These are phyloP conservation scores for Ryuthela nishihirai DNA, from an alignment of 2,888 invertebrate species.

Conservation along the genomic window DNA sequence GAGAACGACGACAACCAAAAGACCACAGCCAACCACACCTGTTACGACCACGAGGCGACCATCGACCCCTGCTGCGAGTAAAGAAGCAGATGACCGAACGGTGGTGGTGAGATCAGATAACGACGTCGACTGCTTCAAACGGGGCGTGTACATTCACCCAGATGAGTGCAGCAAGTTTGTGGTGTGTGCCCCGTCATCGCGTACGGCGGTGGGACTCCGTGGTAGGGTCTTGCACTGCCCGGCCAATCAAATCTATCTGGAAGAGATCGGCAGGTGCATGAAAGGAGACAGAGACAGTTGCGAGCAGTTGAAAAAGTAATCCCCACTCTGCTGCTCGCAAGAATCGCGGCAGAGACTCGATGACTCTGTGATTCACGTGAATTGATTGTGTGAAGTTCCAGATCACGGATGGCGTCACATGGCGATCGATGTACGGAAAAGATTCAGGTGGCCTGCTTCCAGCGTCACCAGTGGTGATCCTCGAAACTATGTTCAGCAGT, in stretches of 20 bases:
- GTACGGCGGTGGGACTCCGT: conserved; percentile 31
- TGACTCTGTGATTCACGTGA: too few species aligned
- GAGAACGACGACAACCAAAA: not conserved
- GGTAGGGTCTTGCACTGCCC: conserved; percentile 43
- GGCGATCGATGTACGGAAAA: too few species aligned
- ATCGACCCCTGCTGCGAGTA: conserved; percentile 17
- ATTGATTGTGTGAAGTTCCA: too few species aligned
- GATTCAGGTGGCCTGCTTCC: too few species aligned
- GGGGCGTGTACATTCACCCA: conserved; percentile 89
- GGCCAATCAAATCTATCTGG: conserved; percentile 43
- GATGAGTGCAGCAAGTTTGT: conserved; percentile 86
- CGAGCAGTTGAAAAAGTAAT: too few species aligned
- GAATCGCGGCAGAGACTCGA: too few species aligned
- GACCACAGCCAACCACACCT: conserved; percentile 5
- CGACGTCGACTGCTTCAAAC: conserved; percentile 76
- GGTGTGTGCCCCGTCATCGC: conserved; percentile 63
- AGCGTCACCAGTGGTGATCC: too few species aligned
- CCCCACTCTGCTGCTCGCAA: too few species aligned
- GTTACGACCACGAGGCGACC: conserved; percentile 29
- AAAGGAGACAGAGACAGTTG: conserved; percentile 42
- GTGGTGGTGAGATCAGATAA: conserved; percentile 60
- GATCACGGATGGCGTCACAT: too few species aligned
- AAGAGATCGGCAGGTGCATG: conserved; percentile 42
- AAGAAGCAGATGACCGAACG: conserved; percentile 30
- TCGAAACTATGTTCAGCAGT: too few species aligned